Evolutionary conservation across 1,140 invertebrate species (phyloP), one percentile per base, ranked within the genome.

Genomic region (Drosophila littoralis): DNA sequence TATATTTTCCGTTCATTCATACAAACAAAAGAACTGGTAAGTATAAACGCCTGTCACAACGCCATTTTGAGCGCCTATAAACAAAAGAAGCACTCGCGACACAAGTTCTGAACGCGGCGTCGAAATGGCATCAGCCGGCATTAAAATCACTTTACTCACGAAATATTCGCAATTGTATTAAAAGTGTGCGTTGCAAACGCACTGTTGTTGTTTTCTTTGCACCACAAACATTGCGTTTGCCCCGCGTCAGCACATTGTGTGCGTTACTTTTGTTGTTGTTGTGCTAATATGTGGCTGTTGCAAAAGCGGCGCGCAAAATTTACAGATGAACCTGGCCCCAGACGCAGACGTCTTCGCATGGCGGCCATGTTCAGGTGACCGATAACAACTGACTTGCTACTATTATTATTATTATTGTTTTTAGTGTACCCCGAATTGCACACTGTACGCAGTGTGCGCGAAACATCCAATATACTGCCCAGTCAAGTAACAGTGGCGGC

Each of bases 231-330:
- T 52, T 52, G 8, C 12, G 46, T 7, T 32, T n/a, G 6, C 32
- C 10, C 7, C 6, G 17, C 10, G 6, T 8, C 9, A 12, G 8
- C 1, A n/a, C 35, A 59, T 12, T 3, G 52, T 22, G n/a, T 32
- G 15, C 36, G 36, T 13, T 43, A 28, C 10, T 8, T 40, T 42
- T 40, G n/a, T 63, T 17, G 38, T 43, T 54, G 12, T 52, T 61
- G 2, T 60, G 36, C 22, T 13, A 32, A 12, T 52, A 28, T 13
- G 9, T 13, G 33, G 7, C 33, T 45, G 17, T 7, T 32, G n/a
- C 35, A 67, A 67, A 45, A 61, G 66, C 66, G 67, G 63, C 69
- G 69, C 63, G 69, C 63, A 65, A 71, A 52, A 36, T 28, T 60
- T 9, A 28, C 46, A 8, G 45, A 15, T 35, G 13, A 15, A 15